Evolutionary conservation across 2,113 vertebrate species (phyloP).

Genomic region (Alces alces): DNA sequence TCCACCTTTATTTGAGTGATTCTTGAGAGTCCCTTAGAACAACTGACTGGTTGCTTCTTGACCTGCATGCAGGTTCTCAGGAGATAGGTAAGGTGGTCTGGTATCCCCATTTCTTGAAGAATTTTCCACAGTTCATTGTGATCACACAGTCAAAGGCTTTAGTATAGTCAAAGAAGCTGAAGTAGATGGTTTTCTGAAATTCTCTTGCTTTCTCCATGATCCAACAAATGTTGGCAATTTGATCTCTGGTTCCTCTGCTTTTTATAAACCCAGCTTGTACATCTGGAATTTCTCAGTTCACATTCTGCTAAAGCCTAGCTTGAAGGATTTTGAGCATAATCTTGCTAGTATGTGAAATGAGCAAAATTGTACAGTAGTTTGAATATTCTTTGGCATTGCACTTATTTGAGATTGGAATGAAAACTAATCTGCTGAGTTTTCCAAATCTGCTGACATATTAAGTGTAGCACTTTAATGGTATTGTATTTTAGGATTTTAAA

Average conservation of each 20-base stretch:
- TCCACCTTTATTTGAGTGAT: neutral
- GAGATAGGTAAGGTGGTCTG: neutral
- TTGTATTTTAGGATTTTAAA: neutral
- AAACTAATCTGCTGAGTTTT: neutral
- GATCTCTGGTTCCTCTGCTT: neutral
- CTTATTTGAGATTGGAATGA: neutral
- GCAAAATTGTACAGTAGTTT: neutral
- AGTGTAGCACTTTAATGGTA: neutral
- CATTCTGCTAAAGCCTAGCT: neutral
- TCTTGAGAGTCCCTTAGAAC: neutral
- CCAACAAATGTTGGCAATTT: neutral
- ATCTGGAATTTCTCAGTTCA: neutral
- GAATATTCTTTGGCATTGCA: neutral
- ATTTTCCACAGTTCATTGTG: neutral
- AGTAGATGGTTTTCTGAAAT: neutral
- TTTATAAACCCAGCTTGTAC: neutral
- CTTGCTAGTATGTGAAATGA: neutral
- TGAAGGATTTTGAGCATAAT: neutral
- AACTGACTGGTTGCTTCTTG: neutral
- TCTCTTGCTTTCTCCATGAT: neutral
- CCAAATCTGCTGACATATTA: neutral
- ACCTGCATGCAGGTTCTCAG: neutral
- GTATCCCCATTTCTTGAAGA: neutral
- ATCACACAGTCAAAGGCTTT: neutral
- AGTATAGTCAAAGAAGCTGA: neutral